Percentiles rank a stretch among this genome's conserved stretches.
Conservation (phyloP, 2,797 vertebrate species). For the Anguilla megastoma region DNA sequence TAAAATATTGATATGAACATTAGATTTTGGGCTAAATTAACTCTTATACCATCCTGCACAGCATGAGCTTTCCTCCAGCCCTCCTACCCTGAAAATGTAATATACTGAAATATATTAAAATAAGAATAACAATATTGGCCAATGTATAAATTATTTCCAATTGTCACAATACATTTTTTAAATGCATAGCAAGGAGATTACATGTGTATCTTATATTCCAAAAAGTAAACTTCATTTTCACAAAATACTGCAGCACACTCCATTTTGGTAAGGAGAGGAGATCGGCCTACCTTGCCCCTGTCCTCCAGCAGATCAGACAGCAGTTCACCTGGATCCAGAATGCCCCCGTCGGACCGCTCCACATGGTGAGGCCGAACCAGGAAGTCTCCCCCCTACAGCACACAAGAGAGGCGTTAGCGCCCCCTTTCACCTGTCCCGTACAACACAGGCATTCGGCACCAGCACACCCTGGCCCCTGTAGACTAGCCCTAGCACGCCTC, state of each 20-base stretch:
- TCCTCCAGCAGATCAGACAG: conserved; percentile 96
- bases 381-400: conserved; percentile 59
- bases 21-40: too few species aligned
- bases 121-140: too few species aligned
- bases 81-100: too few species aligned
- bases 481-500: neutral
- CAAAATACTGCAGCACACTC: neutral
- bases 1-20: neutral
- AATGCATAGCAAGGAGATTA: neutral
- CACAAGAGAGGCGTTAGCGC: neutral
- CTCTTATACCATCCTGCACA: too few species aligned
- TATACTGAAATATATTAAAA: too few species aligned
- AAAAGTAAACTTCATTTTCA: neutral
- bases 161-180: neutral
- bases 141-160: neutral
- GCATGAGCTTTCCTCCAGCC: too few species aligned
- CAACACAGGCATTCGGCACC: neutral
- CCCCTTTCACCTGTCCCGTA: neutral
- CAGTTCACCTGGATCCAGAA: conserved; percentile 92
- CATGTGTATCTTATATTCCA: neutral
- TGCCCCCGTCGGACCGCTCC: conserved; percentile 93
- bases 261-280: neutral
- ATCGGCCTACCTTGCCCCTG: conserved; percentile 87
- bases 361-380: conserved; percentile 92
- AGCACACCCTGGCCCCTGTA: neutral